Evolutionary conservation across 2,113 vertebrate genomes (phyloP), one percentile per base, ranked within the genome.

Genomic region (Cinclus mexicanus): DNA sequence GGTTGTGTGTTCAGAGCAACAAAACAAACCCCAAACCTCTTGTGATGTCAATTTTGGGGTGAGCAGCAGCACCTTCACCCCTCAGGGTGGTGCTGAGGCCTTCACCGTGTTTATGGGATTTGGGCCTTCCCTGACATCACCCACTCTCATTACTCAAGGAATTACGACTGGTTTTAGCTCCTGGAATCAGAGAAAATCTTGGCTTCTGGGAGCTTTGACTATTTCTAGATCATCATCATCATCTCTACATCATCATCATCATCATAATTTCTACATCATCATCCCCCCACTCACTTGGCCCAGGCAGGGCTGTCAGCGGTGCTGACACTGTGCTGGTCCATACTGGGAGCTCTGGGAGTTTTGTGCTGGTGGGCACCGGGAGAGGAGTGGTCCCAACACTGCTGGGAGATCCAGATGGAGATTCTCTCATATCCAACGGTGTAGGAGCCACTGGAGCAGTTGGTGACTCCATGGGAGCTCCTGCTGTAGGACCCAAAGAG

Each of bases 231-330:
- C 64, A n/a, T 25, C 22, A 24, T 50, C 19, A 33, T 33, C 53
- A 12, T 47, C 39, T 47, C 8, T 19, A 5, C 26, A 41, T 22
- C 21, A 33, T 18, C 63, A 10, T 14, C 16, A 16, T 17, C 61
- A 15, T 44, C 39, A 29, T 23, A 25, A 39, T 21, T 42, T 44
- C 44, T 44, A 17, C 33, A 26, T 35, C 44, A 47, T 10, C 33
- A 35, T 3, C 22, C 26, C 37, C 69, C 33, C n/a, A 93, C 96
- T 95, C 89, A 98, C 97, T 63, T 8, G 95, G 94, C 28, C 22
- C 91, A 52, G 91, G 67, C 24, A 23, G 52, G 47, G 90, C 5
- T 15, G 83, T 69, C 11, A 20, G 55, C 0, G 21, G 41, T 0
- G 47, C 10, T 2, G 65, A n/a, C 8, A 0, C n/a, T 2, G 11